Evolutionary conservation across 2,888 invertebrate species (phyloP).

Genomic region (Megamerina dolium): DNA sequence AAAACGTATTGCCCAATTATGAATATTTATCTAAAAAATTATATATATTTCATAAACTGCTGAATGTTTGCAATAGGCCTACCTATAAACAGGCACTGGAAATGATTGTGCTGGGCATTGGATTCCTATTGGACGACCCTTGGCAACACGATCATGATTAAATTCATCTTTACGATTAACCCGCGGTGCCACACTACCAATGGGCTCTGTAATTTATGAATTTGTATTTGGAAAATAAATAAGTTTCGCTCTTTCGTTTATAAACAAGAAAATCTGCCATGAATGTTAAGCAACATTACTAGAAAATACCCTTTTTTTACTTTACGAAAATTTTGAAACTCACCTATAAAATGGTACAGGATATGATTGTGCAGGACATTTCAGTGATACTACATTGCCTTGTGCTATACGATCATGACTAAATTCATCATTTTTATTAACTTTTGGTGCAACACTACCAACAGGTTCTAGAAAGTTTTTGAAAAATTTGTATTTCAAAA

Average conservation of each 20-base stretch:
- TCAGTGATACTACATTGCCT: slow-evolving; percentile 52
- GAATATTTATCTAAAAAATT: background rate
- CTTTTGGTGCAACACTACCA: slow-evolving; percentile 54
- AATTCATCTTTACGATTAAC: slow-evolving; percentile 51
- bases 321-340: slow-evolving; percentile 18
- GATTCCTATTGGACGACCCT: slow-evolving; percentile 53
- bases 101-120: slow-evolving; percentile 69
- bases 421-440: slow-evolving; percentile 47
- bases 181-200: slow-evolving; percentile 55
- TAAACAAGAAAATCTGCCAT: background rate
- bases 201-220: slow-evolving; percentile 39
- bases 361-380: slow-evolving; percentile 65
- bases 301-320: background rate
- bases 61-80: slow-evolving; percentile 11
- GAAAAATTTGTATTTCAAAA: too few species aligned
- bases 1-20: background rate
- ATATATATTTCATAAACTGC: background rate
- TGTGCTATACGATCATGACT: slow-evolving; percentile 29
- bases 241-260: background rate
- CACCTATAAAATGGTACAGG: slow-evolving; percentile 56
- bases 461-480: slow-evolving; percentile 36
- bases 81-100: slow-evolving; percentile 58
- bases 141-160: slow-evolving; percentile 37
- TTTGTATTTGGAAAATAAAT: too few species aligned
- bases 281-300: background rate